Evolutionary conservation across 2,797 vertebrate genomes (phyloP).

Genomic region (Gymnopithys bicolor): DNA sequence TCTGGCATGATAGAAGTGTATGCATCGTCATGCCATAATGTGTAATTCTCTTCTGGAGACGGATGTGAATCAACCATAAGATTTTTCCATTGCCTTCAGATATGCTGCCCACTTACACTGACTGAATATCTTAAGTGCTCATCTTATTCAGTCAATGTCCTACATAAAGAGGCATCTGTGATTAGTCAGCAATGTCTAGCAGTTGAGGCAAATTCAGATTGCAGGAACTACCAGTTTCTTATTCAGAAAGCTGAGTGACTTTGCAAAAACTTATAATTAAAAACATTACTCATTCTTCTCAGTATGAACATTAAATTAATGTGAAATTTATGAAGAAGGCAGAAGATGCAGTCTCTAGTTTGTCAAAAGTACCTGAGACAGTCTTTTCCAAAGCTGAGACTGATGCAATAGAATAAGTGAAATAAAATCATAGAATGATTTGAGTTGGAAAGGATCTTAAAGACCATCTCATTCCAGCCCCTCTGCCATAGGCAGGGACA

Average conservation of each 20-base stretch:
- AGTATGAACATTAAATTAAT: neutral
- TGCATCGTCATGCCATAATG: neutral
- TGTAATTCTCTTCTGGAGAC: neutral
- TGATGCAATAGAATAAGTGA: neutral
- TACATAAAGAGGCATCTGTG: neutral
- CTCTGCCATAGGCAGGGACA: neutral
- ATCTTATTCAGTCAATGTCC: neutral
- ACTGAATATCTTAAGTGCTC: neutral
- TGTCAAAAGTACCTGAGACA: neutral
- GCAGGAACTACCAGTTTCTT: neutral
- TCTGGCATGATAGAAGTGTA: neutral
- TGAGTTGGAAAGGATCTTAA: neutral
- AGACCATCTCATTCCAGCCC: accelerated
- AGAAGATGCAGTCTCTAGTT: neutral
- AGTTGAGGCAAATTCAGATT: neutral
- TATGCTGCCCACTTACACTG: neutral
- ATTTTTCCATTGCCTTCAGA: neutral
- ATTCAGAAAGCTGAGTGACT: neutral
- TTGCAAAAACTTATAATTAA: neutral
- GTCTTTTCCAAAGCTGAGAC: neutral
- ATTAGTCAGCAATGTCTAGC: neutral
- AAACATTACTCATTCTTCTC: neutral
- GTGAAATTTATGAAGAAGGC: neutral
- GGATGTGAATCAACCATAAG: neutral
- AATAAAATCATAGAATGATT: neutral